These are phyloP conservation scores for Rhynchotus rufescens DNA, from an alignment of 2,797 vertebrate genomes.

Conservation along the genomic window DNA sequence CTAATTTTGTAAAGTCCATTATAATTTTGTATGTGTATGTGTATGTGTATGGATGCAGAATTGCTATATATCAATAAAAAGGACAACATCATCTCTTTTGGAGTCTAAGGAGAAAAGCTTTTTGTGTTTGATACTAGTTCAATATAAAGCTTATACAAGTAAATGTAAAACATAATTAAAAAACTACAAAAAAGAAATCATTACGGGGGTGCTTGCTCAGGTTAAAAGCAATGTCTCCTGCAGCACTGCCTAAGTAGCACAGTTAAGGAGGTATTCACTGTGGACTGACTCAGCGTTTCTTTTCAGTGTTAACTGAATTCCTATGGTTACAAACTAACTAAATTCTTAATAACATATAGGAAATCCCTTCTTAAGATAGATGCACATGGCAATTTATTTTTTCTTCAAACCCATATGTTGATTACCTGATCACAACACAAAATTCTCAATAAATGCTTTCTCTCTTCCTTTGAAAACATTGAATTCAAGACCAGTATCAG, in stretches of 20 bases:
- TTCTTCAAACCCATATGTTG: not conserved
- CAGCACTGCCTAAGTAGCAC: not conserved
- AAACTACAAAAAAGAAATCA: not conserved
- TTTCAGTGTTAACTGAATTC: not conserved
- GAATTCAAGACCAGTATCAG: not conserved
- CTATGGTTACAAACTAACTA: fast-evolving
- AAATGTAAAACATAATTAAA: not conserved
- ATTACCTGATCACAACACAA: not conserved
- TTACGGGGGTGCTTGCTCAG: not conserved
- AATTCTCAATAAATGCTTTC: not conserved
- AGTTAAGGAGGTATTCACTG: not conserved
- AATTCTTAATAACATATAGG: not conserved
- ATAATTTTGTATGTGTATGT: not conserved
- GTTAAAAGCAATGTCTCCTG: not conserved
- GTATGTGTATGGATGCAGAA: not conserved
- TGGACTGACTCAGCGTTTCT: not conserved
- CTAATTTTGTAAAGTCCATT: not conserved
- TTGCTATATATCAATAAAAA: fast-evolving
- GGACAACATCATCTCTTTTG: not conserved
- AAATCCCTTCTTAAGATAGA: not conserved
- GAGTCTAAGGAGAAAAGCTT: not conserved
- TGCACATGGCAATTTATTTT: not conserved
- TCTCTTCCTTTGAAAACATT: not conserved
- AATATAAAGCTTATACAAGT: not conserved
- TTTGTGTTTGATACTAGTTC: fast-evolving